Percentiles rank a stretch among this genome's conserved stretches.
These are phyloP conservation scores for Enoplosus armatus DNA, from an alignment of 2,797 vertebrate genomes.

Conservation along the genomic window DNA sequence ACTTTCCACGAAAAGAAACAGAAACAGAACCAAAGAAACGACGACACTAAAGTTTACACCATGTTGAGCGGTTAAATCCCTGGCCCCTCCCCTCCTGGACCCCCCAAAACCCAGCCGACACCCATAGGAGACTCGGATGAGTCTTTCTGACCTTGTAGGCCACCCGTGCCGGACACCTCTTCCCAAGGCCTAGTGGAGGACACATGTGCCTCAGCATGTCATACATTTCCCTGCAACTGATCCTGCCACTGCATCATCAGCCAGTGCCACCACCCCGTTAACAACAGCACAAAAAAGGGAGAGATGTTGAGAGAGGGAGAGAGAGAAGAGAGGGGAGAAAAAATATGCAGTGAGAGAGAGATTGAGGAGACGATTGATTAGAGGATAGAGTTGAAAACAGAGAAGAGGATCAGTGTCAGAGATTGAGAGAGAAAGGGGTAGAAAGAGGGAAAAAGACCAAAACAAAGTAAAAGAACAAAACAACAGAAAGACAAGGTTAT, in stretches of 20 bases:
- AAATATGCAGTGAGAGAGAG: conserved; percentile 16
- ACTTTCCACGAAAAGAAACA: conserved; percentile 74
- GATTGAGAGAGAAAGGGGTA: conserved; percentile 33
- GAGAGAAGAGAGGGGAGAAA: conserved; percentile 7
- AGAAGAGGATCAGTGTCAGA: conserved; percentile 22
- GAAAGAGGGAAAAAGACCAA: conserved; percentile 45
- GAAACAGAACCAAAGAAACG: conserved; percentile 74
- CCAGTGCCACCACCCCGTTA: conserved; percentile 75
- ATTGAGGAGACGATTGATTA: conserved; percentile 27
- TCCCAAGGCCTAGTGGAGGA: conserved; percentile 96
- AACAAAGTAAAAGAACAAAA: conserved; percentile 58
- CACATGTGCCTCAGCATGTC: conserved; percentile 98
- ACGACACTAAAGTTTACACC: conserved; percentile 80
- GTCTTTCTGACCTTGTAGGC: conserved; percentile 94
- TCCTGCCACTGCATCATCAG: conserved; percentile 92
- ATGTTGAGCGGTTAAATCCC: conserved; percentile 68
- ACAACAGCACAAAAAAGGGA: conserved; percentile 59
- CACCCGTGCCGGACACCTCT: conserved; percentile 96
- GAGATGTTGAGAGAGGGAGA: conserved; percentile 38
- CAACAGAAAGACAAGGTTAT: conserved; percentile 71
- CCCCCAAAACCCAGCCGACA: conserved; percentile 38
- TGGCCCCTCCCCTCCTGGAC: conserved; percentile 54
- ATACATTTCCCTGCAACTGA: conserved; percentile 99
- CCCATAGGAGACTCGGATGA: conserved; percentile 60
- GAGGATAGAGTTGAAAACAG: conserved; percentile 48